These are phyloP conservation scores for Amphimedon queenslandica DNA, from an alignment of 37 sponge, comb jelly and placozoan genomes.

Conservation along the genomic window DNA sequence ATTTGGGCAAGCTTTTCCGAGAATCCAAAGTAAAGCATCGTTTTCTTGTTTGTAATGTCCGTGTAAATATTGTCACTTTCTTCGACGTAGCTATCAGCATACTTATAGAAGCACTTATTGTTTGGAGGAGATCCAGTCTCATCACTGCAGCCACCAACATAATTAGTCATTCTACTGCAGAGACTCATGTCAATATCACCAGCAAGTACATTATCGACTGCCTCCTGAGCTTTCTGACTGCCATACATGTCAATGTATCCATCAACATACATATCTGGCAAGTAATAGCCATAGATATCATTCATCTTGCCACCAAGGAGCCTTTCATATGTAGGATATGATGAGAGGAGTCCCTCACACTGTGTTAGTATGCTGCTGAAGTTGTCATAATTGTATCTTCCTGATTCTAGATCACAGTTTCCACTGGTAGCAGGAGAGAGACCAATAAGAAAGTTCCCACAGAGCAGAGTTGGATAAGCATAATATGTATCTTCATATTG, in stretches of 20 bases:
- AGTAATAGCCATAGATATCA: slow-evolving; percentile 36
- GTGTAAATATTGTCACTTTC: not conserved
- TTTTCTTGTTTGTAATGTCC: not conserved
- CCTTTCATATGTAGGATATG: not conserved
- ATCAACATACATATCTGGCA: slow-evolving; percentile 34
- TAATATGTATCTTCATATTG: not conserved
- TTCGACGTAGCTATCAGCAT: slow-evolving; percentile 13
- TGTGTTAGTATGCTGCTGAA: not conserved
- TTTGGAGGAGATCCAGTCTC: not conserved
- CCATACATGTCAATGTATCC: slow-evolving; percentile 28
- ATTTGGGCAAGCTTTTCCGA: slow-evolving; percentile 30
- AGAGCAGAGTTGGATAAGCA: slow-evolving; percentile 27
- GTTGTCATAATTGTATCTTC: slow-evolving; percentile 3
- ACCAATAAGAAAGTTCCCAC: slow-evolving; percentile 45
- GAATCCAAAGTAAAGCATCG: slow-evolving; percentile 16
- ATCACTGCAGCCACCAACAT: not conserved
- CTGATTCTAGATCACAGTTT: not conserved
- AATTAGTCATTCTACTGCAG: slow-evolving; percentile 3
- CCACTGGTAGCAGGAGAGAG: slow-evolving; percentile 1
- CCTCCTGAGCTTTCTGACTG: not conserved
- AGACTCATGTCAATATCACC: slow-evolving; percentile 5
- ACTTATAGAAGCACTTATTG: slow-evolving; percentile 14
- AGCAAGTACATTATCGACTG: slow-evolving; percentile 1
- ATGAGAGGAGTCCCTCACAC: not conserved
- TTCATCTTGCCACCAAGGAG: slow-evolving; percentile 37